Conservation (phyloP, 2,888 invertebrate species). For the Machimus rusticus region DNA sequence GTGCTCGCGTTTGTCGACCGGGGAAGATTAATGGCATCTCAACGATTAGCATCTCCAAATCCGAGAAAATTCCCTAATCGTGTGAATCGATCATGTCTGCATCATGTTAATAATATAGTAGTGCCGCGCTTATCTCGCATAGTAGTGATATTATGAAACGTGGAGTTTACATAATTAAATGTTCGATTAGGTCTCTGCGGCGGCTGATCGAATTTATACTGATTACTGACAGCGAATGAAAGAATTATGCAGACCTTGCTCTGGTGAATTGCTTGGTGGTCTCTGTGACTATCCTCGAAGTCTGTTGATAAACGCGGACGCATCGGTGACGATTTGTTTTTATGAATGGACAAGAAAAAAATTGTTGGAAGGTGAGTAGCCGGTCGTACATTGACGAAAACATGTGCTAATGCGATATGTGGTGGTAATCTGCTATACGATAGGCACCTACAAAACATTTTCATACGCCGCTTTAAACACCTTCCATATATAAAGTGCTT, state of each 20-base stretch:
- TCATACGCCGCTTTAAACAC: neutral
- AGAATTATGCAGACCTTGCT: conserved; percentile 38
- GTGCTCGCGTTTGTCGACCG: neutral
- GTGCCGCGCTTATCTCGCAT: neutral
- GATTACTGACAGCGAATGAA: conserved; percentile 16
- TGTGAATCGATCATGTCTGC: neutral
- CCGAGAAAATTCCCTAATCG: neutral
- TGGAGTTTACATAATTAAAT: conserved; percentile 20
- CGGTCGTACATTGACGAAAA: neutral
- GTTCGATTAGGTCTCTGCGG: conserved; percentile 21
- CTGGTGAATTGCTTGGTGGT: neutral
- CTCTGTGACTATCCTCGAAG: conserved; percentile 12
- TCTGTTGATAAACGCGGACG: neutral
- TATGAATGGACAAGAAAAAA: conserved; percentile 20
- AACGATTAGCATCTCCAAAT: neutral
- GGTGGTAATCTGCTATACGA: neutral
- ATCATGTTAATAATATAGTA: neutral
- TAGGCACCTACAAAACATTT: neutral
- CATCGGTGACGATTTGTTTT: neutral
- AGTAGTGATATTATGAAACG: neutral
- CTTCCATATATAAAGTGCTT: neutral
- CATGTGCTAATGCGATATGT: neutral
- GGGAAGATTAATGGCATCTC: neutral
- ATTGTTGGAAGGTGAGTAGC: conserved; percentile 3
- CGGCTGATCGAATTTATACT: neutral